Percentiles rank a stretch among this genome's conserved stretches.
Evolutionary conservation across 2,113 vertebrate genomes (phyloP).

Genomic region (Sinocyclocheilus rhinocerous): DNA sequence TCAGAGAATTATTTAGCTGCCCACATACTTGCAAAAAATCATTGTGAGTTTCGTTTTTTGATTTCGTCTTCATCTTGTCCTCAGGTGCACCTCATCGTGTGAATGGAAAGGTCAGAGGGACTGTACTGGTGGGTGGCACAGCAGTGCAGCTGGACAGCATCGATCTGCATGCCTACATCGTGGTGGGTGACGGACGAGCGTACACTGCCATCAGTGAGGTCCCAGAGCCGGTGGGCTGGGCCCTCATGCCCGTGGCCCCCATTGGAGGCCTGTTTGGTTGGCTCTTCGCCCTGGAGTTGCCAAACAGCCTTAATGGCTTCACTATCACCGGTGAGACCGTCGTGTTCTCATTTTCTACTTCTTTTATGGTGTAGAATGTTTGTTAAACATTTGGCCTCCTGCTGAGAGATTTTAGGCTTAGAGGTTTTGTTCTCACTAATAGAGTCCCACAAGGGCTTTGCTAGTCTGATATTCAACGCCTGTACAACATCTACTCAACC

Average conservation of each 20-base stretch:
- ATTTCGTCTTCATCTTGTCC: not conserved
- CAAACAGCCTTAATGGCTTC: slow-evolving; percentile 88
- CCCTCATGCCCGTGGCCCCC: slow-evolving; percentile 85
- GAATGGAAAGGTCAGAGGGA: slow-evolving; percentile 91
- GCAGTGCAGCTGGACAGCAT: slow-evolving; percentile 74
- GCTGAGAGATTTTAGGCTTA: slow-evolving; percentile 37
- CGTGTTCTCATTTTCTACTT: slow-evolving; percentile 55
- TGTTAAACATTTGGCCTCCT: slow-evolving; percentile 52
- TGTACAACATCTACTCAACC: not conserved
- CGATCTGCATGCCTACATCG: slow-evolving; percentile 91
- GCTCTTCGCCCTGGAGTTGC: slow-evolving; percentile 93
- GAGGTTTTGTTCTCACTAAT: slow-evolving; percentile 16
- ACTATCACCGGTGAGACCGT: slow-evolving; percentile 80
- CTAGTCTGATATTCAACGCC: not conserved
- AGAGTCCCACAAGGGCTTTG: slow-evolving; percentile 18
- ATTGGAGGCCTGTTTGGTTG: slow-evolving; percentile 91
- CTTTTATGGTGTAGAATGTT: slow-evolving; percentile 56
- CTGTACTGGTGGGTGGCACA: slow-evolving; percentile 78
- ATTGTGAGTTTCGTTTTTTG: not conserved
- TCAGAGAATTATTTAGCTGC: not conserved
- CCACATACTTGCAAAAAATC: not conserved
- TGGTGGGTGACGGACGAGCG: slow-evolving; percentile 89
- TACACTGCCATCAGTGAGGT: slow-evolving; percentile 92
- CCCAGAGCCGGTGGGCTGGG: slow-evolving; percentile 82
- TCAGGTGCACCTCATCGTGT: slow-evolving; percentile 90